Evolutionary conservation across 2,113 vertebrate species (phyloP), one percentile per base, ranked within the genome.

Genomic region (Serilophus lunatus): DNA sequence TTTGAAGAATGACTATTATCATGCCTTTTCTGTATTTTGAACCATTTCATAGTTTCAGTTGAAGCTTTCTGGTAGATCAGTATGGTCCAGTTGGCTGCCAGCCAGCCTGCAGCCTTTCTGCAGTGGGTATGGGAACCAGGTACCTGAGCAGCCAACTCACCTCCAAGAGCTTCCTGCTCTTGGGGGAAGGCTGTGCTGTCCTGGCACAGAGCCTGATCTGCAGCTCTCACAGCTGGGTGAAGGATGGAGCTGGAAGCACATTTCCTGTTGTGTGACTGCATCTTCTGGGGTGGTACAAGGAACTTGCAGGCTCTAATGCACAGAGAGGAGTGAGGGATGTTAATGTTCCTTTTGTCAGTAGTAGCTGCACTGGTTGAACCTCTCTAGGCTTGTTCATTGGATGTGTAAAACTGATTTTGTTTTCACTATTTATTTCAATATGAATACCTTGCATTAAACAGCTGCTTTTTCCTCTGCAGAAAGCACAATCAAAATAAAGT

Each of bases 171-270:
- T 63, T 10, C 78, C 59, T 66, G 81, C 70, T n/a, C n/a, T n/a
- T n/a, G n/a, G n/a, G n/a, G n/a, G 8, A 1, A 0, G 1, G 20
- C 54, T 7, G 1, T 8, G 7, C 7, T 0, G 20, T 20, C 25
- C 47, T 0, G 0, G 33, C 47, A 8, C 1, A 4, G 7, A 3
- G 63, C 56, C 68, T 1, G 0, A 2, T 9, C 2, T 8, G 53
- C 77, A 45, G 77, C 65, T 25, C 2, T 4, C 0, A 0, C 3
- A 24, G 40, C 59, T 25, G 74, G 8, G 9, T 23, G 19, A 35
- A 10, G 51, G 11, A 28, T 25, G 31, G 63, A 61, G 57, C 63
- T 50, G 63, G 40, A 14, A 35, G 63, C 13, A 2, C 13, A 0
- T 35, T 25, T 81, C 51, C 69, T 40, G 5, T 2, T 38, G 36